These are phyloP conservation scores for Drosophila imparisetae DNA, from an alignment of 2,888 invertebrate genomes.

Conservation along the genomic window DNA sequence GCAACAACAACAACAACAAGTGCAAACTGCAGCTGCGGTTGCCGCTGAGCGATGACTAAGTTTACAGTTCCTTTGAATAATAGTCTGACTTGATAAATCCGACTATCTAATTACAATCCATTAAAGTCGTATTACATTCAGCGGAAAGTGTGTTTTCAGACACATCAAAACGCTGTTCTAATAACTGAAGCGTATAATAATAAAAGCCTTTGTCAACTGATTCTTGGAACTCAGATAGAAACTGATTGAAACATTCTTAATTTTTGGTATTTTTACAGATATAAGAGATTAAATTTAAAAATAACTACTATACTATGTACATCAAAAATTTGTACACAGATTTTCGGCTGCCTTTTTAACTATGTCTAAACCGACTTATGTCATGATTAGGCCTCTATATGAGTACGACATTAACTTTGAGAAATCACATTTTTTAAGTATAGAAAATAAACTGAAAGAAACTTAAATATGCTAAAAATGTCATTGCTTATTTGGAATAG, in stretches of 20 bases:
- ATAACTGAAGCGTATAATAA: neutral
- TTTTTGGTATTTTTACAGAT: neutral
- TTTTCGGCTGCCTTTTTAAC: neutral
- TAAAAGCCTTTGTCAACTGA: neutral
- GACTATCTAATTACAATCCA: conserved; percentile 52
- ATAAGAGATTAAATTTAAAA: neutral
- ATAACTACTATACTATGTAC: neutral
- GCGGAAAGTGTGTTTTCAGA: conserved; percentile 5
- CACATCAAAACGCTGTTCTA: conserved; percentile 1
- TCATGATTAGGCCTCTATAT: neutral
- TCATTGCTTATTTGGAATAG: neutral
- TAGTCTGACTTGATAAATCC: conserved; percentile 50
- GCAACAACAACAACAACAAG: conserved; percentile 9
- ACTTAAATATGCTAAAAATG: neutral
- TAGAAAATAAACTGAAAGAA: neutral
- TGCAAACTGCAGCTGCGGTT: conserved; percentile 45
- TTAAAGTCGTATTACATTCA: conserved; percentile 37
- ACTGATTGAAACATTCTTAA: neutral
- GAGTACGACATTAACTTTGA: neutral
- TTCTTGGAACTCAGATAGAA: neutral
- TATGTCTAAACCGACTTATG: neutral
- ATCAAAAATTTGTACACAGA: neutral
- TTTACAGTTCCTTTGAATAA: conserved; percentile 38
- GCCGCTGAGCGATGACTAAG: conserved; percentile 42
- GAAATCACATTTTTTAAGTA: neutral